A percentile compares a stretch with the other conserved stretches of the same genome.
phyloP scores from a whole-genome alignment of 2,797 vertebrate species.

The Telmatherina bonti region DNA sequence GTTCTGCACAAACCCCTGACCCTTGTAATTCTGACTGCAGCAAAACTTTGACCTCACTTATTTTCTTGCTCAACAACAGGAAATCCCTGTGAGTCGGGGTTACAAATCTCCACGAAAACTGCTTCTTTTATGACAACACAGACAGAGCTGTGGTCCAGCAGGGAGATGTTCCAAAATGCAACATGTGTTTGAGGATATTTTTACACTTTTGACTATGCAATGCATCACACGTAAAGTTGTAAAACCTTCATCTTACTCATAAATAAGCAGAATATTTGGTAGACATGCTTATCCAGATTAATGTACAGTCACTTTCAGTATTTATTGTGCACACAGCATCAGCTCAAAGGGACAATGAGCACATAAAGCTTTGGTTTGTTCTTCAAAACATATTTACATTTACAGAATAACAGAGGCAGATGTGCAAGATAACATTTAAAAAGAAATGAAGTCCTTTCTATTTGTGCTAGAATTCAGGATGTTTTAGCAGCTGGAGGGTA shows the following conservation, averaged over 20 bases:
- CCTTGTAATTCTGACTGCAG: not conserved
- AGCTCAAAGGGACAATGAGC: not conserved
- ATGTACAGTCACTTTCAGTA: not conserved
- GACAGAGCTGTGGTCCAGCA: not conserved
- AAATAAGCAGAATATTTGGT: not conserved
- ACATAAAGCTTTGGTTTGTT: not conserved
- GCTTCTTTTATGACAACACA: not conserved
- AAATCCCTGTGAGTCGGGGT: not conserved
- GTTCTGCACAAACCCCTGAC: not conserved
- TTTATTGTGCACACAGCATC: not conserved
- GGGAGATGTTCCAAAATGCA: not conserved
- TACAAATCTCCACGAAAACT: not conserved
- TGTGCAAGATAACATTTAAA: not conserved
- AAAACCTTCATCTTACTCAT: not conserved
- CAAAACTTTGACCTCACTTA: not conserved
- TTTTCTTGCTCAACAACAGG: not conserved
- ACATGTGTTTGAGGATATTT: not conserved
- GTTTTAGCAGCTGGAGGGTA: not conserved
- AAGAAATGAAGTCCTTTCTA: not conserved
- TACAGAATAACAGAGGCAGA: not conserved
- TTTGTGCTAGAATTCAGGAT: not conserved
- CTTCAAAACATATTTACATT: not conserved
- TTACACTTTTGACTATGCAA: not conserved
- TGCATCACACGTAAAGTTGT: too few species aligned
- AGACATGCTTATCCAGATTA: not conserved